Base-by-base conservation (phyloP, 2,113 vertebrate genomes). In the Agelaius tricolor region DNA sequence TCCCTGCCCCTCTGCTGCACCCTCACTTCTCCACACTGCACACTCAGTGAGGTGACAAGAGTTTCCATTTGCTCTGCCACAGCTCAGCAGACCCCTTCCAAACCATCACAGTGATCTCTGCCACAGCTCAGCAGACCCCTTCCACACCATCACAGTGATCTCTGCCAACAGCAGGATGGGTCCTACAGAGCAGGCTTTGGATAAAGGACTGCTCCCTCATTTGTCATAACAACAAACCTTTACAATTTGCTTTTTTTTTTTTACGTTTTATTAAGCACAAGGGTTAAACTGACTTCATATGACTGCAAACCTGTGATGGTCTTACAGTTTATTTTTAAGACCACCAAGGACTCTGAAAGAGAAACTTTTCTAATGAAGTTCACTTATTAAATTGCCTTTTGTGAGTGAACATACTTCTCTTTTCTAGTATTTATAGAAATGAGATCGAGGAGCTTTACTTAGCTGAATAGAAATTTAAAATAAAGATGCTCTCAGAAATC, bases 111-210 rank as follows among this genome's bases (percentile, higher is more conserved):
- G 68, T 6, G 43, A 39, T 4, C 3, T 35, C 49, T 58, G n/a
- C 54, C 72, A 18, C 3, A 55, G 74, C 71, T 81, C 4, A 4
- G 37, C 43, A 72, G 78, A 39, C 3, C 11, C 1, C 0, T 59
- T 81, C 63, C 8, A 8, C 16, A 67, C 2, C 2, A 33, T 21
- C n/a, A 5, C 7, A 8, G 68, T 6, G 43, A 39, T 4, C 33
- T 0, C 2, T 1, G 2, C n/a, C 86, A 24, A 19, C 0, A 1
- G 63, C 37, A 33, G 19, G 54, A 55, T 8, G 12, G 31, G 54
- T 76, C 51, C 75, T 24, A 0, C 0, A 0, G 33, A 47, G 26
- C 12, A 20, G 6, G 35, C 57, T 73, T 39, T 44, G 62, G 62
- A 68, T 9, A 30, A 12, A 19, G 43, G 27, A 44, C 26, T 55